Evolutionary conservation across 1,140 invertebrate species (phyloP), one percentile per base, ranked within the genome.

Genomic region (Drosophila willistoni): DNA sequence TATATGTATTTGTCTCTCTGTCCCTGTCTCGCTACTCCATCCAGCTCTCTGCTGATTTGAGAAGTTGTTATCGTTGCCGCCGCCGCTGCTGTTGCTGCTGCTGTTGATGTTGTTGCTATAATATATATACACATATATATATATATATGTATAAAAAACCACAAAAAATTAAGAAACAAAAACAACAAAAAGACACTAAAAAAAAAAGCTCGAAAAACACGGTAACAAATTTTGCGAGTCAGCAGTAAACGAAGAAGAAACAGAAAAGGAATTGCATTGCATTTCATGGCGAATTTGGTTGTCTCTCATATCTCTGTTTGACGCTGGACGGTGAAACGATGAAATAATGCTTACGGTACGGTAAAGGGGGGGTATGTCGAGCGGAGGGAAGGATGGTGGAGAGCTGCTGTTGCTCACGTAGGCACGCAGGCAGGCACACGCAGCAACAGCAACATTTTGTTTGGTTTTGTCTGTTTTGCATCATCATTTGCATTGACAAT

Each of bases 51-150:
- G 68, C 62, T 77, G 55, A 66, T 66, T 77, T 77, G 73, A 90
- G 84, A 89, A 89, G 85, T 87, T 87, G 84, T 87, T 87, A 87
- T 87, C 85, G 84, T 77, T 84, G 84, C 68, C 69, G 81, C 79
- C 67, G 78, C 70, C 29, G 69, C 44, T 47, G 64, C 55, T 61
- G 51, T 51, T 65, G 19, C 19, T 25, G 64, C 55, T 61, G 54
- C 51, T 65, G 68, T 56, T 71, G 67, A 41, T 68, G 47, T 61
- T 65, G 63, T 57, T 71, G 60, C n/a, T 57, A 64, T 55, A 81
- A 86, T 63, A 68, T 62, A 63, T 64, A 75, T 5, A 25, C 5
- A 25, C 3, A 3, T 25, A 5, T 3, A 25, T 25, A 29, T 29
- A 1, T 7, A 66, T 25, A 25, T 4, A 25, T 25, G 3, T 25